Base-by-base conservation (phyloP, 2,888 invertebrate species). In the Cyclophora albipunctata region DNA sequence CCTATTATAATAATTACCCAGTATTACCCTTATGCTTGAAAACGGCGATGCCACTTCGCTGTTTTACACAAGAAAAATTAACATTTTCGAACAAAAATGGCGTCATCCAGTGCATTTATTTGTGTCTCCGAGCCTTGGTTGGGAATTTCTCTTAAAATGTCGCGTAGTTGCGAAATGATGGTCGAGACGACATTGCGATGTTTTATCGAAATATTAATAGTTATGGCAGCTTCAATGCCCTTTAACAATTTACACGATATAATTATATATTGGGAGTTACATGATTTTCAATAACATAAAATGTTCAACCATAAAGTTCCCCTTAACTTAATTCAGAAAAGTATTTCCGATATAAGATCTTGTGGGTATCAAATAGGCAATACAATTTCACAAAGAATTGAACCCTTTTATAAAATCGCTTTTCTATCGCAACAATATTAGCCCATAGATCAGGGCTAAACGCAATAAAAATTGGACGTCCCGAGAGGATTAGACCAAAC, bases 381-480 rank as follows among this genome's bases (percentile, higher is more conserved):
- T 45, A 45, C 47, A 46, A 42, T 49, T 40, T 40, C 45, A 34
- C 46, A 40, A 60, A 70, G 66, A 72, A 72, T 75, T 66, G 70
- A 72, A 74, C 74, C 72, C 75, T 73, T 80, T 65, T 60, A 73
- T 68, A 73, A 57, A 61, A 61, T 74, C 70, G 73, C 66, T 74
- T 81, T 81, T 79, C 75, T 78, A 73, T 67, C 67, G 43, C 34
- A 43, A 34, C 75, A 73, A 81, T 85, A 86, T 83, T 82, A 78
- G 66, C 59, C 73, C 73, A 74, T 84, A 80, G 67, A 83, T 86
- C 85, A 86, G 79, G 78, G 75, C 71, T 72, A 74, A 77, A 75
- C 63, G 82, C 80, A 87, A 87, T 87, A 87, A 87, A 84, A 85
- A 82, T 81, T 74, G 81, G 73, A 77, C 70, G 76, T 79, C 83